phyloP scores from a whole-genome alignment of 2,113 vertebrate genomes.

The Micronycteris hirsuta region DNA sequence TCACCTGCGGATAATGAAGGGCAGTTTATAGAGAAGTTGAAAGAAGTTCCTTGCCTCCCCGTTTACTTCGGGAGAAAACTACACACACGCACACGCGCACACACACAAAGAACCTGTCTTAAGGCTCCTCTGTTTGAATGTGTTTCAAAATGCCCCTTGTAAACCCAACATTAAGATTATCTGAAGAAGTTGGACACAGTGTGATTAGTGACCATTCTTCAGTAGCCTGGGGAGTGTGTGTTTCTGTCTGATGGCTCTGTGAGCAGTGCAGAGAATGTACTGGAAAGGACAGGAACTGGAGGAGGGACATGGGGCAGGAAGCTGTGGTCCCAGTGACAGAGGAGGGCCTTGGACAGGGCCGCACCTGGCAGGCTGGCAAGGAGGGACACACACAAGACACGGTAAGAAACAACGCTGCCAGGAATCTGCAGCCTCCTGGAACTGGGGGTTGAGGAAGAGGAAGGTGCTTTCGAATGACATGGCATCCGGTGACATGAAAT shows the following conservation, averaged over 20 bases:
- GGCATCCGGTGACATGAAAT: neutral
- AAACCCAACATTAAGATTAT: neutral
- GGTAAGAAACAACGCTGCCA: neutral
- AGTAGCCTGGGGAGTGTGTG: no score
- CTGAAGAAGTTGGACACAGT: neutral
- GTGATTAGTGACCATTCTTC: neutral
- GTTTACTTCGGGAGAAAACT: neutral
- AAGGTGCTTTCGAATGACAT: neutral
- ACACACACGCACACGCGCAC: no score
- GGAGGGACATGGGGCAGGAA: neutral
- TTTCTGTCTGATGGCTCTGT: neutral
- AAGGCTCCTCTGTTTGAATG: neutral
- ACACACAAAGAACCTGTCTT: neutral
- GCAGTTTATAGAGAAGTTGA: neutral
- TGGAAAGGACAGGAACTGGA: neutral
- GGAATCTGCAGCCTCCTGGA: neutral
- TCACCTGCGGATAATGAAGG: neutral
- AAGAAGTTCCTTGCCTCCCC: neutral
- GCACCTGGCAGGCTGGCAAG: neutral
- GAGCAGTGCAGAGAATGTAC: neutral
- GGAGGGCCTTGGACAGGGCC: neutral
- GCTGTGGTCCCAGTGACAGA: neutral
- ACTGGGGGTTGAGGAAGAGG: neutral
- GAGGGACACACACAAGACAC: neutral
- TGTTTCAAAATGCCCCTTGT: neutral